Conservation (phyloP, 2,888 invertebrate genomes). For the Noctua janthina region DNA sequence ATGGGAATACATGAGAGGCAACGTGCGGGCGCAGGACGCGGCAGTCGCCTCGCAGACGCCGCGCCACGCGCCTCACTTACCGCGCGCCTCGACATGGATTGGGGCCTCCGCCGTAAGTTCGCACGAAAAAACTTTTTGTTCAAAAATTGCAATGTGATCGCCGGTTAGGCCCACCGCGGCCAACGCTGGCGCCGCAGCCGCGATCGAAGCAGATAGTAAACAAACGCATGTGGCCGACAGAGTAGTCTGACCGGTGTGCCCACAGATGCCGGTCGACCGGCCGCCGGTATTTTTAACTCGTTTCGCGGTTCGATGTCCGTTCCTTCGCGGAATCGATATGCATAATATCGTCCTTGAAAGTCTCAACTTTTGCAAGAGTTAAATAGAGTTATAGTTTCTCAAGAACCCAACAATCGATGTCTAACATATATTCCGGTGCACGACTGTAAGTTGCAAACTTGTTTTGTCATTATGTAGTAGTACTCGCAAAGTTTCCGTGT, state of each 20-base stretch:
- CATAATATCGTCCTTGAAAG: constrained; percentile 87
- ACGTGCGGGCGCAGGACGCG: constrained; percentile 86
- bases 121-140: constrained; percentile 74
- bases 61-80: constrained; percentile 82
- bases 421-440: constrained; percentile 70
- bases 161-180: constrained; percentile 67
- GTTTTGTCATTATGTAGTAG: constrained; percentile 73
- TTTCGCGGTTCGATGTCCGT: constrained; percentile 89
- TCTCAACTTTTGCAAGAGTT: constrained; percentile 80
- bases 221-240: constrained; percentile 88
- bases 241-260: constrained; percentile 88
- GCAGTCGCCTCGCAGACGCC: constrained; percentile 87
- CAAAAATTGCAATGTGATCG: constrained; percentile 66
- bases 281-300: constrained; percentile 89
- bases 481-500: constrained; percentile 70
- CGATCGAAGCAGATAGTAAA: constrained; percentile 87
- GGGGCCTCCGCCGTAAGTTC: constrained; percentile 90
- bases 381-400: constrained; percentile 75
- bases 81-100: constrained; percentile 85
- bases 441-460: constrained; percentile 83
- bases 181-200: constrained; percentile 72
- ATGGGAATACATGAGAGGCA: constrained; percentile 80
- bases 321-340: constrained; percentile 88
- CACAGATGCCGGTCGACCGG: constrained; percentile 88
- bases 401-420: constrained; percentile 72